These are phyloP conservation scores for Alces alces DNA, from an alignment of 2,113 vertebrate species.

Conservation along the genomic window DNA sequence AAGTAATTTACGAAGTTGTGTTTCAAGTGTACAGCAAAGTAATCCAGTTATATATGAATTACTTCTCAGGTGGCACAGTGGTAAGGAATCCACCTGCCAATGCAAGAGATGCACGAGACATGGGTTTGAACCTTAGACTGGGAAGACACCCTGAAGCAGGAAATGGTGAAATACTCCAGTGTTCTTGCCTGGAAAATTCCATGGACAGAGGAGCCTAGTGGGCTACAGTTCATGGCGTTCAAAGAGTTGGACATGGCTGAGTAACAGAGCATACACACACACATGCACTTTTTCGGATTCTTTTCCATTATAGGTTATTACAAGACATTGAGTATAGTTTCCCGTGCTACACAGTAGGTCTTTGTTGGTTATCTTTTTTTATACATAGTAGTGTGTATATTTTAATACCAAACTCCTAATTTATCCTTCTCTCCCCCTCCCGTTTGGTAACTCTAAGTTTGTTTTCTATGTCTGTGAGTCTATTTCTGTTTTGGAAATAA, in stretches of 20 bases:
- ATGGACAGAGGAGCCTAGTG: neutral
- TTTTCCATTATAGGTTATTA: neutral
- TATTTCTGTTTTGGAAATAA: neutral
- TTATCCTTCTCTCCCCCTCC: neutral
- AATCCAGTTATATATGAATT: neutral
- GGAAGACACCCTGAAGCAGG: neutral
- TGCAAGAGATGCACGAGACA: neutral
- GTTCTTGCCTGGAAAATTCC: neutral
- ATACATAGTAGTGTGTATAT: neutral
- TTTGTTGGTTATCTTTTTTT: neutral
- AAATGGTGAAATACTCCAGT: neutral
- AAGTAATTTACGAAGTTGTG: neutral
- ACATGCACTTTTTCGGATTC: neutral
- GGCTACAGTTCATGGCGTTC: neutral
- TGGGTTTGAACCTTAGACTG: neutral
- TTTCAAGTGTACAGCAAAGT: neutral
- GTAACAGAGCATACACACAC: neutral
- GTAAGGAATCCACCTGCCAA: neutral
- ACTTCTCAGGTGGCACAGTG: neutral
- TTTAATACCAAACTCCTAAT: neutral
- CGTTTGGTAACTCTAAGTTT: neutral
- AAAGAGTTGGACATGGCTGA: neutral
- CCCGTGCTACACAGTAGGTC: neutral
- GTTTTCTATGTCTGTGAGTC: neutral
- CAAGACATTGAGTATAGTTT: neutral